Base-by-base conservation (phyloP, 2,797 vertebrate species). In the Macropodus opercularis region DNA sequence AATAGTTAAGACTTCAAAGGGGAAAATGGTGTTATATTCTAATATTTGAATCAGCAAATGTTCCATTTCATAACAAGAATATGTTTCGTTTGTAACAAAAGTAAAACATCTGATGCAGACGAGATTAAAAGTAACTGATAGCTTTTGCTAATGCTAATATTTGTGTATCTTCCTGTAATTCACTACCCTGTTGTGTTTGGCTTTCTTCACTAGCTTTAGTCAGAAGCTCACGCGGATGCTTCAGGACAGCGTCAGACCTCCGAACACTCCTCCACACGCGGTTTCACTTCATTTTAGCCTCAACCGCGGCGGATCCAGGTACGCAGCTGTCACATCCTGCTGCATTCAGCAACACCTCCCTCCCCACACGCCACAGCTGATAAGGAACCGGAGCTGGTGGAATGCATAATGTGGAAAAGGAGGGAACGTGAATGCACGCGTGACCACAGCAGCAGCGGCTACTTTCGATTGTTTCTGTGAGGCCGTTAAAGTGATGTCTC, bases 361-460 rank as follows among this genome's bases (percentile, higher is more conserved):
- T 56, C 61, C 62, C 75, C 63, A 55, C 71, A 46, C 76, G 85
- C 77, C 86, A 71, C 49, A 46, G 34, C 70, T 62, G 75, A 87
- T 80, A 81, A 83, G 49, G 17, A 32, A 56, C 32, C 18, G 4
- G 9, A 54, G 53, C 63, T 61, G 46, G 55, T 43, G 8, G 66
- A 63, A 63, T 73, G 35, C 48, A 19, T 63, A 66, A 77, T 57
- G 18, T 7, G 32, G 29, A 46, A 6, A 15, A 15, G 15, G 15
- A 31, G 17, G 41, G n/a, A 34, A 14, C 6, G 31, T 44, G 41
- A 51, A 41, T 41, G 26, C 21, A 3, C 63, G 11, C 22, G 13
- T 15, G 56, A 59, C 48, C 13, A 10, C 11, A 5, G 12, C 36
- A 24, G 36, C 38, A 50, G 40, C 23, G 39, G 36, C 22, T 14